These are phyloP conservation scores for Beroe forskalii DNA, from an alignment of 37 sponge, comb jelly and placozoan species.

Conservation along the genomic window DNA sequence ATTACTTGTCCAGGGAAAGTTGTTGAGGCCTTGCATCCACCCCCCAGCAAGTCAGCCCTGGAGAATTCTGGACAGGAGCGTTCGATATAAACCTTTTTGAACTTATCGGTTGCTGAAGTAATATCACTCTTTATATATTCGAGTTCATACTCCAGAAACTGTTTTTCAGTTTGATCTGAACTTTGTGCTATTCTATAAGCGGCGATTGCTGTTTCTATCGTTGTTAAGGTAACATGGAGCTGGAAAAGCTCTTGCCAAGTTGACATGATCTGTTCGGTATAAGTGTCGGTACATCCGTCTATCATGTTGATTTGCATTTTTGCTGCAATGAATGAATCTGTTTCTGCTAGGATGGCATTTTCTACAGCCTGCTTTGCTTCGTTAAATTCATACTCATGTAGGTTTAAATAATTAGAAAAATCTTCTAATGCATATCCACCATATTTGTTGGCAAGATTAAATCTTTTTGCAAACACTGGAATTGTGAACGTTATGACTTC, in stretches of 20 bases:
- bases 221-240: neutral
- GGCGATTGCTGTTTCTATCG: neutral
- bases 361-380: neutral
- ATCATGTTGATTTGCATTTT: slow-evolving; percentile 7
- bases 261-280: neutral
- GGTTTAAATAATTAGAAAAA: neutral
- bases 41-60: neutral
- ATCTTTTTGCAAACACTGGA: neutral
- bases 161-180: neutral
- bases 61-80: neutral
- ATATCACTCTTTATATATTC: neutral
- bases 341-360: neutral
- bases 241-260: neutral
- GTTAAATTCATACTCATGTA: neutral
- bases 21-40: neutral
- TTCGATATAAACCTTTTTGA: neutral
- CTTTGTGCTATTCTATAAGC: neutral
- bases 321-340: neutral
- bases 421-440: neutral
- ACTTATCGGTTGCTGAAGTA: neutral
- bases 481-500: neutral
- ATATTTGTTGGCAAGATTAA: neutral
- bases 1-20: neutral
- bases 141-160: neutral
- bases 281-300: neutral